Conservation (phyloP, 64 coral and sea anemone genomes). For the Stichodactyla helianthus region DNA sequence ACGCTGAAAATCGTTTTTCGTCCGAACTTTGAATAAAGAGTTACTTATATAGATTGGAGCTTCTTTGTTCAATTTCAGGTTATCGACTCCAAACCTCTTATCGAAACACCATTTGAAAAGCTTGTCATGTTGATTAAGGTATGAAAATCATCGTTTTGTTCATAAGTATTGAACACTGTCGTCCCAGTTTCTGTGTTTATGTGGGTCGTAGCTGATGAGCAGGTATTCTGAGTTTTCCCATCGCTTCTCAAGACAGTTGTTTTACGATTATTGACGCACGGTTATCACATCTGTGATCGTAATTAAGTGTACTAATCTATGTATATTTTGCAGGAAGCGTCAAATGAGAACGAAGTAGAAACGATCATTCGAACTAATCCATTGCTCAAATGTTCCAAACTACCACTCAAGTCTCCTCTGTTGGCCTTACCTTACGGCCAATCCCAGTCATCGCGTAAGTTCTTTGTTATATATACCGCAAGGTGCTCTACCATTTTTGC, state of each 20-base stretch:
- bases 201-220: no score
- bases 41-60: not conserved
- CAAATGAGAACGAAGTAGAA: conserved; percentile 69
- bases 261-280: no score
- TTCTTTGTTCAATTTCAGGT: conserved; percentile 50
- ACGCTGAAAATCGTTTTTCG: no score
- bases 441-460: conserved; percentile 88
- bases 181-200: no score
- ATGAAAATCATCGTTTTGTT: not conserved
- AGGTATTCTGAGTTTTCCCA: no score
- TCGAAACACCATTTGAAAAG: conserved; percentile 95
- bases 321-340: conserved; percentile 46
- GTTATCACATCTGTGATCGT: not conserved
- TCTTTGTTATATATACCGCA: no score
- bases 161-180: no score
- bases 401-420: conserved; percentile 74
- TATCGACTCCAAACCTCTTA: conserved; percentile 82
- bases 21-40: not conserved
- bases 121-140: conserved; percentile 87
- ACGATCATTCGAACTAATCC: conserved; percentile 84
- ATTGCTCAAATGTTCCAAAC: conserved; percentile 90
- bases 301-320: not conserved
- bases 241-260: no score
- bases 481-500: not conserved
- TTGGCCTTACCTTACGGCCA: conserved; percentile 93